Percentiles rank a stretch among this genome's conserved stretches.
phyloP scores from a whole-genome alignment of 2,113 vertebrate species.

The Nothocercus julius region DNA sequence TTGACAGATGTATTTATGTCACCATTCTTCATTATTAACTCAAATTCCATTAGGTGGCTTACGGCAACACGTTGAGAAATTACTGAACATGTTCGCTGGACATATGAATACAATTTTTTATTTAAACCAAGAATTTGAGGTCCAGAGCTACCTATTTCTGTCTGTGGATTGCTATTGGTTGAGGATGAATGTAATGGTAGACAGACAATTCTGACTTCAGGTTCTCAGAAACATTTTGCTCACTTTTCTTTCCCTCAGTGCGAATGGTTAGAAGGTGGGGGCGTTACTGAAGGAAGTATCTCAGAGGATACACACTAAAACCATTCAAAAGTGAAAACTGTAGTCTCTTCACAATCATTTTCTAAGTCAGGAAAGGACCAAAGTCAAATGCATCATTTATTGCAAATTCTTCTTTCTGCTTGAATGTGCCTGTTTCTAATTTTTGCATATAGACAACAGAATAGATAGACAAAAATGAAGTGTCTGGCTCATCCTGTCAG shows the following conservation, averaged over 20 bases:
- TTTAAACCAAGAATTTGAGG: not conserved
- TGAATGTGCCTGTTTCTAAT: constrained; percentile 1
- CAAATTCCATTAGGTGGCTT: constrained; percentile 14
- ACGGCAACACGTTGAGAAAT: not conserved
- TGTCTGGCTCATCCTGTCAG: not conserved
- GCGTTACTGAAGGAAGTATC: not conserved
- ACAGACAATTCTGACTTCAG: rapidly evolving
- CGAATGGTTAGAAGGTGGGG: not conserved
- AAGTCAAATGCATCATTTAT: constrained; percentile 46
- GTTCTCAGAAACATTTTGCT: not conserved
- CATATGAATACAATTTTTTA: not conserved
- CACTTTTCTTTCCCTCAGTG: not conserved
- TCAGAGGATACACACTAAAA: not conserved
- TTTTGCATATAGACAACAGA: not conserved
- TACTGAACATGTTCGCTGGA: not conserved
- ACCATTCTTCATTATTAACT: constrained; percentile 2
- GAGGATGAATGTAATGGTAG: not conserved
- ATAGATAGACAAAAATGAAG: not conserved
- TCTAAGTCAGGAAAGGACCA: constrained; percentile 4
- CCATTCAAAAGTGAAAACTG: not conserved
- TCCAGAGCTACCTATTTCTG: not conserved
- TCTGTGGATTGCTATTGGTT: not conserved
- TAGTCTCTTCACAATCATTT: not conserved
- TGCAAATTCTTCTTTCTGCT: constrained; percentile 41
- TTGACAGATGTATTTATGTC: not conserved